Conservation (phyloP, 2,113 vertebrate species). For the Hassar affinis region DNA sequence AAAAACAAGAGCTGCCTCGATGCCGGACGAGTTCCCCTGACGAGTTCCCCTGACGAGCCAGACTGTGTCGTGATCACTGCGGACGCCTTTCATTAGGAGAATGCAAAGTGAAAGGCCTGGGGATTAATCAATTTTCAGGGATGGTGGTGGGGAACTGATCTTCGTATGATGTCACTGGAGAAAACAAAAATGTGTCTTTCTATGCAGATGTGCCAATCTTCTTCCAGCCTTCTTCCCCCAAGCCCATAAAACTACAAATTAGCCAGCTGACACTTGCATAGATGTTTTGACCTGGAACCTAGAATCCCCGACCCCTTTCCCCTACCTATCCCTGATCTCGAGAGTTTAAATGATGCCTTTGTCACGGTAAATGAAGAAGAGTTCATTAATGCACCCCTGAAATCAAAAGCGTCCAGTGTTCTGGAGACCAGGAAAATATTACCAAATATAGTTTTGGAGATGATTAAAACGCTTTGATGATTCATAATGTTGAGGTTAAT, state of each 20-base stretch:
- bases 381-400: background rate
- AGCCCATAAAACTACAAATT: background rate
- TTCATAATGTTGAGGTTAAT: too few species aligned
- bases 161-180: background rate
- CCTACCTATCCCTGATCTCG: background rate
- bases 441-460: too few species aligned
- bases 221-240: too few species aligned
- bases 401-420: background rate
- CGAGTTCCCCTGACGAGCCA: background rate
- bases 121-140: background rate
- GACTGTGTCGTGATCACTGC: background rate
- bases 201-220: background rate
- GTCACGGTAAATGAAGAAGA: background rate
- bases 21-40: too few species aligned
- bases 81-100: background rate
- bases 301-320: background rate
- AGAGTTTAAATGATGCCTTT: background rate
- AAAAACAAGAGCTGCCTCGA: too few species aligned
- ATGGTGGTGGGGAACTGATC: background rate
- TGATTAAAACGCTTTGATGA: too few species aligned
- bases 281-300: background rate
- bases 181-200: background rate
- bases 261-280: background rate
- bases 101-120: constrained; percentile 10
- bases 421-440: background rate